Evolutionary conservation across 2,113 vertebrate genomes (phyloP).

Genomic region (human): GRCh38 chr5:40270001-40270500

Average conservation of each 20-base stretch:
- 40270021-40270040: slow-evolving; percentile 29
- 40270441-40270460: neutral
- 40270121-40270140: neutral
- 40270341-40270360: neutral
- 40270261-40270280: neutral
- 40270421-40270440: neutral
- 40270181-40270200: neutral
- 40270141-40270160: neutral
- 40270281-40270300: neutral
- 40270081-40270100: neutral
- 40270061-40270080: neutral
- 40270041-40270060: neutral
- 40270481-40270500: fast-evolving
- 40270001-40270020: neutral
- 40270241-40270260: neutral
- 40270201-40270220: neutral
- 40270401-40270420: neutral
- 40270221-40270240: neutral
- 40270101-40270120: neutral
- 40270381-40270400: neutral
- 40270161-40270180: neutral
- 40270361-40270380: neutral
- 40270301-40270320: neutral
- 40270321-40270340: neutral
- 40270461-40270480: neutral